These are phyloP conservation scores for Sebastes itinus DNA, from an alignment of 2,797 vertebrate species.

Conservation along the genomic window DNA sequence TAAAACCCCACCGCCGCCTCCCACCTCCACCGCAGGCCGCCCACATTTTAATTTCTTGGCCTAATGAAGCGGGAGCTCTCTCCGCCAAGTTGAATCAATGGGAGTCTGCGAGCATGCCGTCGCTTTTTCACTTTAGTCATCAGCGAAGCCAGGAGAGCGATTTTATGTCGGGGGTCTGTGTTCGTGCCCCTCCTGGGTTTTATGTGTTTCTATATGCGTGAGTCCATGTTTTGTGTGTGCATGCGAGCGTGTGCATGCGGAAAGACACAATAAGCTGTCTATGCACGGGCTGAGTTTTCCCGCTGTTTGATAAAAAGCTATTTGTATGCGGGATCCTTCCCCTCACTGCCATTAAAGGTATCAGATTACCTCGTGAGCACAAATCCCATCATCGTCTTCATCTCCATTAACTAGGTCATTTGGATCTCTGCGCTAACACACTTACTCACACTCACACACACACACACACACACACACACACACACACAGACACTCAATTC, in stretches of 20 bases:
- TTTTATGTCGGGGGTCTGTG: constrained; percentile 27
- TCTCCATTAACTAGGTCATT: constrained; percentile 70
- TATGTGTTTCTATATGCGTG: background rate
- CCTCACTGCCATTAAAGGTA: constrained; percentile 53
- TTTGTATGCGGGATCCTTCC: constrained; percentile 64
- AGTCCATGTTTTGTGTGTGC: background rate
- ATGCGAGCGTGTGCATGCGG: background rate
- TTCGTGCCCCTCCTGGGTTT: constrained; percentile 14
- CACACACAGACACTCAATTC: constrained; percentile 14
- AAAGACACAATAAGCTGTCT: constrained; percentile 2
- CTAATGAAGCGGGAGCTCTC: constrained; percentile 81
- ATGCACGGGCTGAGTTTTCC: constrained; percentile 10
- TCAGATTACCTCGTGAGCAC: constrained; percentile 52
- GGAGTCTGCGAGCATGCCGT: constrained; percentile 51
- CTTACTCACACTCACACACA: constrained; percentile 1
- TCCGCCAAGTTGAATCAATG: constrained; percentile 70
- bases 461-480: constrained; percentile 3
- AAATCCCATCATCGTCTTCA: constrained; percentile 69
- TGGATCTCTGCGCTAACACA: constrained; percentile 37
- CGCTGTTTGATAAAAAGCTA: constrained; percentile 54
- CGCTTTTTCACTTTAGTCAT: constrained; percentile 60
- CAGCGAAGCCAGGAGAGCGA: constrained; percentile 42
- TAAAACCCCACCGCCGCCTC: constrained; percentile 36
- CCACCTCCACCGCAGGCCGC: constrained; percentile 57
- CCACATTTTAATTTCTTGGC: constrained; percentile 86